Evolutionary conservation across 2,113 vertebrate species (phyloP).

Genomic region (Mystacornis crossleyi): DNA sequence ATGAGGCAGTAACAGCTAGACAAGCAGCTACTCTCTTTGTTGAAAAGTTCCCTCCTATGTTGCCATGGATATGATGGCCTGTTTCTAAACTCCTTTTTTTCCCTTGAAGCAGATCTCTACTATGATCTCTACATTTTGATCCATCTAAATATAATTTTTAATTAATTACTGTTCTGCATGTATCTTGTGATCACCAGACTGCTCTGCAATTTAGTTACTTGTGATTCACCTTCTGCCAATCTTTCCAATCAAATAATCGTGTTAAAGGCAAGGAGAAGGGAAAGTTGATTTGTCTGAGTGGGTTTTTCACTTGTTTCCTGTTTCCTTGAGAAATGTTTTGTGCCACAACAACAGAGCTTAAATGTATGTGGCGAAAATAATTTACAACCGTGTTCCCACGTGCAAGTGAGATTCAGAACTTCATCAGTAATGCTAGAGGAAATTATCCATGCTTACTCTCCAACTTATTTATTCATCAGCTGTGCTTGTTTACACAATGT

Average conservation of each 20-base stretch:
- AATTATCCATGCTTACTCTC: not conserved
- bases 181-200: not conserved
- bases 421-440: not conserved
- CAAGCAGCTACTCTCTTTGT: not conserved
- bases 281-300: not conserved
- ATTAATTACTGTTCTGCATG: not conserved
- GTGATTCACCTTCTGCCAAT: not conserved
- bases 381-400: not conserved
- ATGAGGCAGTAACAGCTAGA: not conserved
- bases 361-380: not conserved
- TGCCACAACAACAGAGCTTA: not conserved
- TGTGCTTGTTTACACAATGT: not conserved
- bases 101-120: not conserved
- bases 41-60: not conserved
- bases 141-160: not conserved
- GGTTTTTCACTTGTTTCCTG: not conserved
- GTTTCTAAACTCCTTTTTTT: not conserved
- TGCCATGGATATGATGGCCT: conserved; percentile 7
- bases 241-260: not conserved
- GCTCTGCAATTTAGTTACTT: not conserved
- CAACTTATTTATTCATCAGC: not conserved
- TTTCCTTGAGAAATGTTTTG: not conserved
- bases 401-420: not conserved
- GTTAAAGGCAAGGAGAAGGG: not conserved
- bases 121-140: not conserved